These are phyloP conservation scores for Trichoplusia ni DNA, from an alignment of 1,140 invertebrate species.

Conservation along the genomic window DNA sequence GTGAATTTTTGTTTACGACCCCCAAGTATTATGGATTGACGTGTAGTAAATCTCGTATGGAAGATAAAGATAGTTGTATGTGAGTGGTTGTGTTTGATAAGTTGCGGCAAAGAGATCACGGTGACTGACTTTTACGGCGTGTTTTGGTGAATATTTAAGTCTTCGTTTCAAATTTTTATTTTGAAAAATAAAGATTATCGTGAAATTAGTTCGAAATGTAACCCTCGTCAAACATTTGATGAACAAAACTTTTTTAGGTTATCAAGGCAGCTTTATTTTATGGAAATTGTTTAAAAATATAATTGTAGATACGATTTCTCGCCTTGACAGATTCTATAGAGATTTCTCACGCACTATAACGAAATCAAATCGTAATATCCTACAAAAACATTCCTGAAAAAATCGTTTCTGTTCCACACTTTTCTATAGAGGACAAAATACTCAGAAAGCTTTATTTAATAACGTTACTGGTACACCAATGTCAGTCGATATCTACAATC, in stretches of 20 bases:
- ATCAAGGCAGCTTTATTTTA: too few species aligned
- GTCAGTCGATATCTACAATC: background rate
- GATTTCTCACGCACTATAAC: too few species aligned
- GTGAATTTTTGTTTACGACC: conserved; percentile 59
- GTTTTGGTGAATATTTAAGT: background rate
- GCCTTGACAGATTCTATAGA: too few species aligned
- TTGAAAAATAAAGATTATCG: too few species aligned
- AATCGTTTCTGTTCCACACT: too few species aligned
- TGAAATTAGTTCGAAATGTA: too few species aligned
- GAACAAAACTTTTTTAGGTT: too few species aligned
- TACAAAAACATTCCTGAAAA: too few species aligned
- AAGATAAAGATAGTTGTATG: conserved; percentile 24
- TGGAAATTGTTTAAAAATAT: too few species aligned
- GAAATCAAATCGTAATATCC: too few species aligned
- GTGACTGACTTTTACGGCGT: conserved; percentile 2
- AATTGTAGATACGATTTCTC: too few species aligned
- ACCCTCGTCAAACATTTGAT: too few species aligned
- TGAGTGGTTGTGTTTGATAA: conserved; percentile 23
- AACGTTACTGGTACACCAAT: background rate
- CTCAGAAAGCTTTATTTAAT: background rate
- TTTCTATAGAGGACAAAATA: background rate
- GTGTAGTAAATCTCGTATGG: conserved; percentile 23
- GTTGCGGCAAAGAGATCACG: conserved; percentile 12
- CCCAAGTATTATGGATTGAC: conserved; percentile 33
- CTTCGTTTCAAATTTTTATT: background rate